Evolutionary conservation across 2,113 vertebrate species (phyloP).

Genomic region (Lepidothrix coronata): DNA sequence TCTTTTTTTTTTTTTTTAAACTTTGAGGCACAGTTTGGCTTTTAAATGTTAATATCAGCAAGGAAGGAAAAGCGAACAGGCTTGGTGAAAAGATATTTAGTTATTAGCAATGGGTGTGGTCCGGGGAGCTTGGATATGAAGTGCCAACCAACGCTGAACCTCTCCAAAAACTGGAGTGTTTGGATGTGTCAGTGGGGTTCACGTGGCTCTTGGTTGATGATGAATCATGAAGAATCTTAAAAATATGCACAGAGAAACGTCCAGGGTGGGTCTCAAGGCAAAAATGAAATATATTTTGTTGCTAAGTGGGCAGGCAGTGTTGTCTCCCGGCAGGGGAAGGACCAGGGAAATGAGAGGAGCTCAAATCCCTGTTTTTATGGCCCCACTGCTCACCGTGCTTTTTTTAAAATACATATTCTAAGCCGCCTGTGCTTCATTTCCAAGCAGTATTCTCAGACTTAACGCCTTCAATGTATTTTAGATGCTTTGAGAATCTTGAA

Average conservation of each 20-base stretch:
- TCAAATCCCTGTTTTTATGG: not conserved
- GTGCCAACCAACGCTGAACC: not conserved
- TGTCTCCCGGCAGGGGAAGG: not conserved
- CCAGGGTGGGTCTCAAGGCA: conserved; percentile 30
- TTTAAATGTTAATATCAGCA: not conserved
- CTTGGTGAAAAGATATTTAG: rapidly evolving
- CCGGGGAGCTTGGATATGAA: not conserved
- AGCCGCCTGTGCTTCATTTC: not conserved
- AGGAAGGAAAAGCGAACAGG: not conserved
- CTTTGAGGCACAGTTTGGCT: not conserved
- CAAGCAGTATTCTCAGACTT: not conserved
- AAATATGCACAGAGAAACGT: conserved; percentile 22
- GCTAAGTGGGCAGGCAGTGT: not conserved
- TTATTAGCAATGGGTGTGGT: not conserved
- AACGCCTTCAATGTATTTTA: not conserved
- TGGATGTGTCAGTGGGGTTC: not conserved
- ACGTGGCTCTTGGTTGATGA: not conserved
- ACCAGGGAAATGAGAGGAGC: not conserved
- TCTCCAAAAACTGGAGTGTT: not conserved
- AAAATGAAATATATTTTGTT: not conserved
- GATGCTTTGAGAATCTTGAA: not conserved
- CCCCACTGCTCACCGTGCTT: not conserved
- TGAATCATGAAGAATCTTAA: conserved; percentile 33
- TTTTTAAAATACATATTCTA: not conserved
- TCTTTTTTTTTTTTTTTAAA: not conserved